Evolutionary conservation across 2,888 invertebrate genomes (phyloP).

Genomic region (Notocelia uddmanniana): DNA sequence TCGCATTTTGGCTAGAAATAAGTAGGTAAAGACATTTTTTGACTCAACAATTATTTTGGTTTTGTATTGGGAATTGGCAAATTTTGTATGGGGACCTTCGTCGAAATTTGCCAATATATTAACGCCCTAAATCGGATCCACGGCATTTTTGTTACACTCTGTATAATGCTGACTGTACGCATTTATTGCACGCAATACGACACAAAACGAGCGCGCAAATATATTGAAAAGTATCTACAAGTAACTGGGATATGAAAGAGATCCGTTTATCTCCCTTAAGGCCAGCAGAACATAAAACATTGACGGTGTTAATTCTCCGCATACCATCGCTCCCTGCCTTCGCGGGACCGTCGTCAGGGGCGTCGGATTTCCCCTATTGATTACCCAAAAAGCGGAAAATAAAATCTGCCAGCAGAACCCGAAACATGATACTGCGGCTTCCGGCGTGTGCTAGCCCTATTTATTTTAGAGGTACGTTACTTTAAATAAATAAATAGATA

Average conservation of each 20-base stretch:
- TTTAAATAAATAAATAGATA: conserved; percentile 69
- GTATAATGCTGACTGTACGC: too few relatives aligned
- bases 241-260: background rate
- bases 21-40: too few relatives aligned
- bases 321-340: conserved; percentile 28
- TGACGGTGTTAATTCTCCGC: conserved; percentile 14
- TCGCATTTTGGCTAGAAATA: too few relatives aligned
- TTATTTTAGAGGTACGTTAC: conserved; percentile 63
- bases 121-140: too few relatives aligned
- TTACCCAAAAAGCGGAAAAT: conserved; percentile 86
- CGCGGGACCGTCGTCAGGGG: conserved; percentile 69
- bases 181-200: too few relatives aligned
- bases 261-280: background rate
- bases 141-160: too few relatives aligned
- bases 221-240: background rate
- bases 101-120: too few relatives aligned
- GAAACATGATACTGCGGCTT: conserved; percentile 71
- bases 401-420: conserved; percentile 72
- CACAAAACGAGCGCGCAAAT: background rate
- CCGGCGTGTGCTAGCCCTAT: conserved; percentile 5
- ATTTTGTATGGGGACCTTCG: too few relatives aligned
- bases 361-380: conserved; percentile 83
- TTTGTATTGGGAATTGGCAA: too few relatives aligned
- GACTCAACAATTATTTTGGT: too few relatives aligned
- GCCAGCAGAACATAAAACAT: background rate